Evolutionary conservation across 2,888 invertebrate species (phyloP).

Genomic region (Chrysolina haemoptera): DNA sequence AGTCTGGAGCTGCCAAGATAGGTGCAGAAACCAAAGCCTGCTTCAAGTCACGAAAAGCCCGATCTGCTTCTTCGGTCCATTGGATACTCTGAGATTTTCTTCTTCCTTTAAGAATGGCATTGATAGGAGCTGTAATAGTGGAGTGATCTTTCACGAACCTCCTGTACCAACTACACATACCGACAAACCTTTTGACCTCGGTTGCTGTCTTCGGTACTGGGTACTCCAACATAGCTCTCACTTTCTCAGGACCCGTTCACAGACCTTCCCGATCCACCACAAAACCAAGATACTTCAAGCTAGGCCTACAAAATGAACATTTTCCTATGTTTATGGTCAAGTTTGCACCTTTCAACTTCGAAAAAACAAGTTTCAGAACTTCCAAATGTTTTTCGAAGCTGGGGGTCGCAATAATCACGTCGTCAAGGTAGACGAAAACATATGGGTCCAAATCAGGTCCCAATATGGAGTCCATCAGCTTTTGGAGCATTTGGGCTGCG

Average conservation of each 20-base stretch:
- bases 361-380: neutral
- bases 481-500: conserved; percentile 48
- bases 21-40: conserved; percentile 40
- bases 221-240: conserved; percentile 31
- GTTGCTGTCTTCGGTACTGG: conserved; percentile 29
- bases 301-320: conserved; percentile 10
- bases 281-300: conserved; percentile 30
- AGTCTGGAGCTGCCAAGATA: conserved; percentile 48
- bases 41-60: conserved; percentile 34
- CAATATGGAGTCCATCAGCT: no score
- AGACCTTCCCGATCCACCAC: conserved; percentile 29
- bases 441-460: no score
- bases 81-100: conserved; percentile 29
- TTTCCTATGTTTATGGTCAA: neutral
- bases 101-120: conserved; percentile 6
- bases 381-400: conserved; percentile 28
- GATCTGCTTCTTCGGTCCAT: conserved; percentile 27
- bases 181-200: conserved; percentile 37
- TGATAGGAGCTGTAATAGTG: neutral
- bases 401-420: conserved; percentile 37
- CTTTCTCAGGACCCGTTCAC: conserved; percentile 24
- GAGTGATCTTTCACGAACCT: neutral
- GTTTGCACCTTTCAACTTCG: no score
- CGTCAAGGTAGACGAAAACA: conserved; percentile 11
- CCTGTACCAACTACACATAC: conserved; percentile 33